Evolutionary conservation across 2,797 vertebrate genomes (phyloP).

Genomic region (Oryzias sinensis): DNA sequence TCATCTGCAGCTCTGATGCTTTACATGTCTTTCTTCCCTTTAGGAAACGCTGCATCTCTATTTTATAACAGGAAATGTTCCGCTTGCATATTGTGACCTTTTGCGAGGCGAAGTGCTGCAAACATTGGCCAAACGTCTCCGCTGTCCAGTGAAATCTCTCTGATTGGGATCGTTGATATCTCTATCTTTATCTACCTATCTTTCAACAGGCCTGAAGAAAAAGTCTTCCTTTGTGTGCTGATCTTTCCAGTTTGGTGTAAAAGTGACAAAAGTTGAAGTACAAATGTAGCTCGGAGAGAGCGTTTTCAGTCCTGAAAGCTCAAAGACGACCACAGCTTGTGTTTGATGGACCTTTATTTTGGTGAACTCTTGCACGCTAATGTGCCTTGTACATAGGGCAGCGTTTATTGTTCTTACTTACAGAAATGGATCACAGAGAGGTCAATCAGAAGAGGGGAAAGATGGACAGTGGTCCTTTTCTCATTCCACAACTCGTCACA

Average conservation of each 20-base stretch:
- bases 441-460: conserved; percentile 1
- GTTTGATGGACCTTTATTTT: conserved; percentile 38
- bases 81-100: conserved; percentile 16
- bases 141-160: conserved; percentile 4
- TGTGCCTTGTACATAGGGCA: conserved; percentile 57
- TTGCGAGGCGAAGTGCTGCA: background rate
- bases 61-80: background rate
- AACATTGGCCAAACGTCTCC: conserved; percentile 12
- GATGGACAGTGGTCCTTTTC: conserved; percentile 7
- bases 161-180: too few relatives aligned
- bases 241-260: conserved; percentile 13
- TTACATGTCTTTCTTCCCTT: background rate
- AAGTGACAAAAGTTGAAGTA: conserved; percentile 1
- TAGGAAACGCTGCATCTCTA: background rate
- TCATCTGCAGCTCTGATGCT: conserved; percentile 17
- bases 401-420: conserved; percentile 16
- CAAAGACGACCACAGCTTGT: conserved; percentile 11
- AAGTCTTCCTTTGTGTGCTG: conserved; percentile 25
- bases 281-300: conserved; percentile 13
- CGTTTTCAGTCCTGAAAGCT: conserved; percentile 4
- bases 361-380: conserved; percentile 24
- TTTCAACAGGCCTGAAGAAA: background rate
- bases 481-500: background rate
- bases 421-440: conserved; percentile 2
- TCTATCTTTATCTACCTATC: too few relatives aligned